These are phyloP conservation scores for Drosophila histrio DNA, from an alignment of 2,888 invertebrate species.

Conservation along the genomic window DNA sequence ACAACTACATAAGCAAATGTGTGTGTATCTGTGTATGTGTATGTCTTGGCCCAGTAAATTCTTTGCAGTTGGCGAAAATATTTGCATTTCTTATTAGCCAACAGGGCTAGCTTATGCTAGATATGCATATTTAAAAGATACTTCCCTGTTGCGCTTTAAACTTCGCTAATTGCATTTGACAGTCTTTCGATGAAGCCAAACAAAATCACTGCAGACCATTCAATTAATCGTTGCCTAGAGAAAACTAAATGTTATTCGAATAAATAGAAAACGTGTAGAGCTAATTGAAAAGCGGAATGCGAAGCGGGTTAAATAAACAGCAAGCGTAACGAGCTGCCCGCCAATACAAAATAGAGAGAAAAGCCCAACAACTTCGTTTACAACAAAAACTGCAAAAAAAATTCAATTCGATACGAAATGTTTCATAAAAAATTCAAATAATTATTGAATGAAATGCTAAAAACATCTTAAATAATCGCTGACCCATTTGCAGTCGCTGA, in stretches of 20 bases:
- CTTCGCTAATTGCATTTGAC: constrained; percentile 56
- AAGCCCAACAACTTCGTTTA: constrained; percentile 23
- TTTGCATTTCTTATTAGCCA: constrained; percentile 53
- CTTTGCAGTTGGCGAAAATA: constrained; percentile 58
- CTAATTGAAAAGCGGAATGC: constrained; percentile 43
- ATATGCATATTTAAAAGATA: constrained; percentile 1
- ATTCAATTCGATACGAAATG: constrained; percentile 15
- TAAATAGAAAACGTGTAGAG: constrained; percentile 54
- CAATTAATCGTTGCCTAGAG: constrained; percentile 17
- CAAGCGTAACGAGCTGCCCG: constrained; percentile 28
- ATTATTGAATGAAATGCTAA: constrained; percentile 55
- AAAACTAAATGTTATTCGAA: constrained; percentile 54
- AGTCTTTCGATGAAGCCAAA: constrained; percentile 50
- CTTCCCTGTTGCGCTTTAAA: constrained; percentile 19
- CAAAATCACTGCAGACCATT: constrained; percentile 43
- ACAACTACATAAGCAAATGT: not conserved
- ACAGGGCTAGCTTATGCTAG: constrained; percentile 24
- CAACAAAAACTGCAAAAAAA: constrained; percentile 10
- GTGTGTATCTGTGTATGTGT: constrained; percentile 1
- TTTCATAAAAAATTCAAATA: constrained; percentile 26
- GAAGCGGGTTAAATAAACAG: constrained; percentile 46
- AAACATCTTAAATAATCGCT: constrained; percentile 41
- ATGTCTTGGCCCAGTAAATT: constrained; percentile 57
- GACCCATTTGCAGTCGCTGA: constrained; percentile 17
- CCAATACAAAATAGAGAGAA: constrained; percentile 25